Base-by-base conservation (phyloP, 2,797 vertebrate genomes). In the Tenualosa thibaudeaui region DNA sequence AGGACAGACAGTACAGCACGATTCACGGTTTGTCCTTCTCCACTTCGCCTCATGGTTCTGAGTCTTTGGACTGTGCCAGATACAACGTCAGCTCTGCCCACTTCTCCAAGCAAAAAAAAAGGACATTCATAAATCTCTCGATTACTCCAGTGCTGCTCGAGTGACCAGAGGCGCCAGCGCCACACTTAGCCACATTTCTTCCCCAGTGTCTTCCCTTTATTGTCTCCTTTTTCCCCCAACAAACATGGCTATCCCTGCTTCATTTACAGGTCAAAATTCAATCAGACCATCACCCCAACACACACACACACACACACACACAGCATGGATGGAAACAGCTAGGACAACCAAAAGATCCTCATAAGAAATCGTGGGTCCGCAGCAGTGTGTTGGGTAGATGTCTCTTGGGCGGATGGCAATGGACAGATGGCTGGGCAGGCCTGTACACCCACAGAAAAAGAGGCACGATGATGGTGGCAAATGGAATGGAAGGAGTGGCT, bases 51-150 rank as follows among this genome's bases (percentile, higher is more conserved):
- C 26, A 40, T 43, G 71, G 71, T 31, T 75, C 12, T 43, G 31
- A 75, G 37, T 46, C 37, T 43, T 22, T 46, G 71, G 37, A 46
- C 71, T 46, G 71, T 78, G 71, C 71, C 40, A 78, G 71, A 43
- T 46, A 78, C 40, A 7, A 17, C 40, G 40, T 22, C 71, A 46
- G 40, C 17, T 2, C 71, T 78, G 37, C 17, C 40, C 68, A 6
- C 71, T 78, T 40, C 71, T 17, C 68, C 62, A 5, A 51, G 60
- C 81, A 84, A 86, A 88, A 88, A 89, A 13, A 81, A 75, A 85
- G 54, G 46, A 78, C 40, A 46, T 78, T 78, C 71, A 78, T 78
- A 78, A 78, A 46, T 78, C 71, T 78, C 40, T 78, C 40, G 22
- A 46, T 43, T 78, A 78, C 71, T 43, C 71, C 71, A 78, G 37